Percentiles rank a stretch among this genome's conserved stretches.
Evolutionary conservation across 2,113 vertebrate genomes (phyloP).

Genomic region (Lipotes vexillifer): DNA sequence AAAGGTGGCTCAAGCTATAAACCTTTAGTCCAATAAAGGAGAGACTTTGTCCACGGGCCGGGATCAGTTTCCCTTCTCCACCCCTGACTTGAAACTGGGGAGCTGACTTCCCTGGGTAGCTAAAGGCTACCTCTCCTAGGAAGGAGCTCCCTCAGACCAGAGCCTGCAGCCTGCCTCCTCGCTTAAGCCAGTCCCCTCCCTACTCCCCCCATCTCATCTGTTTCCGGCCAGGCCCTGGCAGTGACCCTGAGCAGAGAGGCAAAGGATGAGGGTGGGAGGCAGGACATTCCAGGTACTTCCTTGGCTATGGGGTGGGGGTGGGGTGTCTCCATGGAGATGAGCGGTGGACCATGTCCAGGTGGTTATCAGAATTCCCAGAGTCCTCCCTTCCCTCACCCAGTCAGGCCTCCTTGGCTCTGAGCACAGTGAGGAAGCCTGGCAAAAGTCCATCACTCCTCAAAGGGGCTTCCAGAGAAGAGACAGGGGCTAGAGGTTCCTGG

Average conservation of each 20-base stretch:
- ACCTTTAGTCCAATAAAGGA: background rate
- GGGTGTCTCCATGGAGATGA: constrained; percentile 23
- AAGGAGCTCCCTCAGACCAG: background rate
- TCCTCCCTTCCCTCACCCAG: background rate
- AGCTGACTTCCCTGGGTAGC: background rate
- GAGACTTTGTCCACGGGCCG: background rate
- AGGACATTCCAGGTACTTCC: constrained; percentile 20
- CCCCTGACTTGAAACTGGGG: background rate
- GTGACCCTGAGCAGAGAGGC: constrained; percentile 1
- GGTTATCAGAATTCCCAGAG: constrained; percentile 33
- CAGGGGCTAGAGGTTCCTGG: background rate
- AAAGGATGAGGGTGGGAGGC: background rate
- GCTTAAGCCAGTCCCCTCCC: background rate
- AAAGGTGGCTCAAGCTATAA: background rate
- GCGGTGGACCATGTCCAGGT: constrained; percentile 48
- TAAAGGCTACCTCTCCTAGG: background rate
- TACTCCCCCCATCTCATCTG: background rate
- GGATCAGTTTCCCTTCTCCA: background rate
- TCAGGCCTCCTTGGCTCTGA: background rate
- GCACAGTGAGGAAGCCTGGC: background rate
- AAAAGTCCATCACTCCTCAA: background rate
- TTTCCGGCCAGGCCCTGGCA: constrained; percentile 21
- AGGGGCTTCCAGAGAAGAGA: background rate
- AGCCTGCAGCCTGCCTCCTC: background rate
- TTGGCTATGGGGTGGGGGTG: background rate